Base-by-base conservation (phyloP, 1,140 invertebrate genomes). In the Parapsyche elsis region DNA sequence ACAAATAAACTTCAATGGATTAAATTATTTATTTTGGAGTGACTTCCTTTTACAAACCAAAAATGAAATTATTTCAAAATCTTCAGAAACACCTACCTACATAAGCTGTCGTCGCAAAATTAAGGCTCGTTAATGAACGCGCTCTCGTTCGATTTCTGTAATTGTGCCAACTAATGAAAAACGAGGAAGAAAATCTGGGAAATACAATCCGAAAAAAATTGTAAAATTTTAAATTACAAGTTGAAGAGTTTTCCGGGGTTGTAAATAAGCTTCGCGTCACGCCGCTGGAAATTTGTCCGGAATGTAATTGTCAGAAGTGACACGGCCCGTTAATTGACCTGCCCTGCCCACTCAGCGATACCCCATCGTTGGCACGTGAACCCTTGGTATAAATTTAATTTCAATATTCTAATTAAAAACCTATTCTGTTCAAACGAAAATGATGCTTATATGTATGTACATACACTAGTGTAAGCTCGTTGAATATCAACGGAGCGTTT, bases 261-360 rank as follows among this genome's bases (percentile, higher is more conserved):
- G 49, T 53, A 53, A 14, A 38, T 38, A 38, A 71, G 70, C 12
- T 53, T 5, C 49, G 45, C 12, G 71, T 75, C 46, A 75, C 30
- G 23, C 16, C 49, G 19, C 71, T 21, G 71, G 26, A 80, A 67
- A 80, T 76, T 77, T 73, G 21, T 19, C 49, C 14, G 30, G 23
- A 38, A 38, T 64, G 71, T 81, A 73, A 81, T 78, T 81, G 67
- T 61, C 71, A 81, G 74, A 81, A 78, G 57, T 53, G 71, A 71
- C 71, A 76, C 53, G 26, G 59, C 23, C 53, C 38, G 38, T 19
- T 78, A 78, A 81, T 81, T 81, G 80, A 81, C 53, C 45, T 59
- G 71, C 21, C n/a, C n/a, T 78, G 80, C 57, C 16, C 23, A 14
- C 14, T 1, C 73, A 57, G 24, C n/a, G 73, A 1, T 49, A 9